These are phyloP conservation scores for Bathynomus jamesi DNA, from an alignment of 1,140 invertebrate species.

Conservation along the genomic window DNA sequence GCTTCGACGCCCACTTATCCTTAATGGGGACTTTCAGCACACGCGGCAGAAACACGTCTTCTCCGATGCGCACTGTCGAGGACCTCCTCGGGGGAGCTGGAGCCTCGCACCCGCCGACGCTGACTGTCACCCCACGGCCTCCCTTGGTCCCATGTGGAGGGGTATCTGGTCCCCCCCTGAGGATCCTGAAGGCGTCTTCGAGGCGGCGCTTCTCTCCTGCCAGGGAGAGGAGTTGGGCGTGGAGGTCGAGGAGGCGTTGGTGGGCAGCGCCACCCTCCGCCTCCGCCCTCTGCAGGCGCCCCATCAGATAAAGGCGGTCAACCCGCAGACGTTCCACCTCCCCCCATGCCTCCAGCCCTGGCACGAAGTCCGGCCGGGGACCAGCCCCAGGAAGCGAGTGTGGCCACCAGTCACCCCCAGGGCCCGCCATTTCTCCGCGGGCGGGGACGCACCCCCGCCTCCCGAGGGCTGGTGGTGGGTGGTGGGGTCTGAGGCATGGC, in stretches of 20 bases:
- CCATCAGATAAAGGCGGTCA: slow-evolving; percentile 54
- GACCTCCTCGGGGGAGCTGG: slow-evolving; percentile 6
- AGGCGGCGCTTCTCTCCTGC: slow-evolving; percentile 30
- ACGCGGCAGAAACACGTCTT: slow-evolving; percentile 23
- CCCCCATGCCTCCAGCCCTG: slow-evolving; percentile 39
- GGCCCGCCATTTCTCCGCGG: slow-evolving; percentile 8
- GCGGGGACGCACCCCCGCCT: neutral
- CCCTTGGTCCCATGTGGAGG: neutral
- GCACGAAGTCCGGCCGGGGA: neutral
- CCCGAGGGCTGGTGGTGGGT: neutral
- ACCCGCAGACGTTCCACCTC: slow-evolving; percentile 53
- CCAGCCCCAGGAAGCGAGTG: slow-evolving; percentile 26
- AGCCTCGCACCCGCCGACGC: neutral
- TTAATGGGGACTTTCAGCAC: slow-evolving; percentile 33
- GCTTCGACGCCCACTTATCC: slow-evolving; percentile 1
- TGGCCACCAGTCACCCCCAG: slow-evolving; percentile 21
- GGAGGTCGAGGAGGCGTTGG: slow-evolving; percentile 33
- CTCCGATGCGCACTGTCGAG: slow-evolving; percentile 22
- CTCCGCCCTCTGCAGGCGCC: slow-evolving; percentile 38
- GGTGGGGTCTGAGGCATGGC: slow-evolving; percentile 13
- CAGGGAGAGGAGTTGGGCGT: slow-evolving; percentile 23
- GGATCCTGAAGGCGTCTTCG: slow-evolving; percentile 24
- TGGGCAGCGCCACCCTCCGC: slow-evolving; percentile 29
- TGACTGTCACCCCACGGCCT: neutral
- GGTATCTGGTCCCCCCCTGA: slow-evolving; percentile 3